Conservation (phyloP, 1,140 invertebrate genomes). For the Portunus trituberculatus region DNA sequence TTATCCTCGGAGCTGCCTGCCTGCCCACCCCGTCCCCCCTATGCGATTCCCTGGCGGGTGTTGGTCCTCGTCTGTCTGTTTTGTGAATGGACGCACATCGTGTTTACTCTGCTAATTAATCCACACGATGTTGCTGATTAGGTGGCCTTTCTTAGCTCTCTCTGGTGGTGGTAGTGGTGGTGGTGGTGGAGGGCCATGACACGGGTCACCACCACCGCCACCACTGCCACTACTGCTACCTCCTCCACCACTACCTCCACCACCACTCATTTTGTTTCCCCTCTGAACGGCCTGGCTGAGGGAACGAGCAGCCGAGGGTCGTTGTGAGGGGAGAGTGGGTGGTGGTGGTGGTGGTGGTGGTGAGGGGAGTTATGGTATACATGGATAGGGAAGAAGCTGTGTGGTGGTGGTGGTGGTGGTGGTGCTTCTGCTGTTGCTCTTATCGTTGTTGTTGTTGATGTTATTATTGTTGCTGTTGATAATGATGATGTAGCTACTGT, state of each 20-base stretch:
- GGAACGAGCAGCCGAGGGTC: not conserved
- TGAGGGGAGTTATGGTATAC: not conserved
- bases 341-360: conserved; percentile 15
- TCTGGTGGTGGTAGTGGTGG: not conserved
- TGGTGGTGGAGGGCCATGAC: not conserved
- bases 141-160: not conserved
- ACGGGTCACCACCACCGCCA: not conserved
- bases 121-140: not conserved
- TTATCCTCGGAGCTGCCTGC: not conserved
- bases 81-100: not conserved
- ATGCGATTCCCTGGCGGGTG: not conserved
- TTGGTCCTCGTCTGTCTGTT: conserved; percentile 6
- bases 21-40: not conserved
- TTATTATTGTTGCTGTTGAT: no score
- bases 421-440: not conserved
- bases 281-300: not conserved
- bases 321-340: not conserved
- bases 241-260: not conserved
- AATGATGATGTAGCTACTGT: not conserved
- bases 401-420: not conserved
- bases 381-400: not conserved
- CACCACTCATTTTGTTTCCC: conserved; percentile 12
- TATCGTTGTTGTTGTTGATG: no score
- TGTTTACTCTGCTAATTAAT: conserved; percentile 3
- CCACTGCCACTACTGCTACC: not conserved